A percentile compares a stretch with the other conserved stretches of the same genome.
These are phyloP conservation scores for Corynorhinus townsendii DNA, from an alignment of 2,113 vertebrate species.

Conservation along the genomic window DNA sequence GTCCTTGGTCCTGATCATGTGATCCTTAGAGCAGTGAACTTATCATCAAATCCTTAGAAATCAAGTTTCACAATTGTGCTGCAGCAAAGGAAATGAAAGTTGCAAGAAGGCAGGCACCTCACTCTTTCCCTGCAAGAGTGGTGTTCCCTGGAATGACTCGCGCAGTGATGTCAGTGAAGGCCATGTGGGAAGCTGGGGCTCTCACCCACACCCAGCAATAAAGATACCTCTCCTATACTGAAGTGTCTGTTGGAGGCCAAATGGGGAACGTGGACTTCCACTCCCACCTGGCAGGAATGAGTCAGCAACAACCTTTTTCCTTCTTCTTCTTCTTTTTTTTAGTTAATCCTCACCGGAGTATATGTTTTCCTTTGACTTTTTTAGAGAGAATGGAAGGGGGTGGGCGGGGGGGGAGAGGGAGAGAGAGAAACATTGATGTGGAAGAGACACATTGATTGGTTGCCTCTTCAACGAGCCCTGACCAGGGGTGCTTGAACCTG, in stretches of 20 bases:
- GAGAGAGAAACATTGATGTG: background rate
- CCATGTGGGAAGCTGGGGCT: background rate
- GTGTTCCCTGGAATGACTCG: background rate
- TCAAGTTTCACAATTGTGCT: constrained; percentile 74
- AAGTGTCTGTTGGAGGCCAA: background rate
- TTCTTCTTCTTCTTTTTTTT: too few species aligned
- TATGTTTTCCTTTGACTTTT: too few species aligned
- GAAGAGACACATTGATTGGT: background rate
- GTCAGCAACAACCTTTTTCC: background rate
- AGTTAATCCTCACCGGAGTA: too few species aligned
- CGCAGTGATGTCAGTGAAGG: background rate
- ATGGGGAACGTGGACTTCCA: background rate
- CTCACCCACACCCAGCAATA: background rate
- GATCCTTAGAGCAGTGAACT: constrained; percentile 85
- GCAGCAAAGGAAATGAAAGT: constrained; percentile 73
- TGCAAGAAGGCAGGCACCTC: background rate
- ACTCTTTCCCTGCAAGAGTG: background rate
- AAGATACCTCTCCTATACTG: background rate
- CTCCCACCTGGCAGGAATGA: background rate
- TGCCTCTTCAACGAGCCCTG: background rate
- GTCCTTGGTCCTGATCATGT: constrained; percentile 77
- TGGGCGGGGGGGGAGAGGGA: too few species aligned
- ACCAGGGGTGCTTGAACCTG: too few species aligned
- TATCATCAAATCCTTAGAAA: constrained; percentile 91
- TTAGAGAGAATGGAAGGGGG: too few species aligned